phyloP scores from a whole-genome alignment of 92 coral and sea anemone species.

The Zoanthus sansibaricus region DNA sequence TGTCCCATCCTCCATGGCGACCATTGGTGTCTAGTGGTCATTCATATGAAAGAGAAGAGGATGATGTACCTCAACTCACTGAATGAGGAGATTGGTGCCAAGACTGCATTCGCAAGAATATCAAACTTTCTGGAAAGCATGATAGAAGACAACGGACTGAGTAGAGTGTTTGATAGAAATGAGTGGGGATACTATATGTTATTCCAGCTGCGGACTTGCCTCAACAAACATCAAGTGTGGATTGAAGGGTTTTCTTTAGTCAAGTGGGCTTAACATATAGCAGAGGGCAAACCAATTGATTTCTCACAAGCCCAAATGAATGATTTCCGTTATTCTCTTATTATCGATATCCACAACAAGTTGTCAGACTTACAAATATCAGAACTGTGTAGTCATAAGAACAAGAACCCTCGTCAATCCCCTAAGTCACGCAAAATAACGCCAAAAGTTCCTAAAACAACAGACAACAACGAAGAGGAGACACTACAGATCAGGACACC shows the following conservation, averaged over 20 bases:
- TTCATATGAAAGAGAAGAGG: conserved; percentile 50
- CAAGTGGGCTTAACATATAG: conserved; percentile 71
- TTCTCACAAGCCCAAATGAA: conserved; percentile 55
- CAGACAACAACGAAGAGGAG: conserved; percentile 4
- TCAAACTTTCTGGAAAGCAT: conserved; percentile 6
- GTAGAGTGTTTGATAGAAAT: conserved; percentile 10
- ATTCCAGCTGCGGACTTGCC: conserved; percentile 56
- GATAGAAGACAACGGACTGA: not conserved
- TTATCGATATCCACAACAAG: conserved; percentile 32
- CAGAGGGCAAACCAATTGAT: conserved; percentile 60
- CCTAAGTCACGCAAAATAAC: not conserved
- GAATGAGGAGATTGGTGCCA: conserved; percentile 55
- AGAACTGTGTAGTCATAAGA: not conserved
- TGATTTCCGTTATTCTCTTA: conserved; percentile 58
- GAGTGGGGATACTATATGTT: conserved; percentile 54
- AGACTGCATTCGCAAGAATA: conserved; percentile 38
- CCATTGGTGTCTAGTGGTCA: conserved; percentile 53
- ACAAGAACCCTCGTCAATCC: not conserved
- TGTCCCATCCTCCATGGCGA: conserved; percentile 61
- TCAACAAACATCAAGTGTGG: conserved; percentile 61
- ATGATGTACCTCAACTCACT: conserved; percentile 68
- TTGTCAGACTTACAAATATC: not conserved
- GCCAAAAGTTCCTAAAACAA: not conserved
- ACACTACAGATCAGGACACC: not conserved
- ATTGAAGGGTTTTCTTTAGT: conserved; percentile 56